Evolutionary conservation across 2,113 vertebrate genomes (phyloP).

Genomic region (Numida meleagris): DNA sequence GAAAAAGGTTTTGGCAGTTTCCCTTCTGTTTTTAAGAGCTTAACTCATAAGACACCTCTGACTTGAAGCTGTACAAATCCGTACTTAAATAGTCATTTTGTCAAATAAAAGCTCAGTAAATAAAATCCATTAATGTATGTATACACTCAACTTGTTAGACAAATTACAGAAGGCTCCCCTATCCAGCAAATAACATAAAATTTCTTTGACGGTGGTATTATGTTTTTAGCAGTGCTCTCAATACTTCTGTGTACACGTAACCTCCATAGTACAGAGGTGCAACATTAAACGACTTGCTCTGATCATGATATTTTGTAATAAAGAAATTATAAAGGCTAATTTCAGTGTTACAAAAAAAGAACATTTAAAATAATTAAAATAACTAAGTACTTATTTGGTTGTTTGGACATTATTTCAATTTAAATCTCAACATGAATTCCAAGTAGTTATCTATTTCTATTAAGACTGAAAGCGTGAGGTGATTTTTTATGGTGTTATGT

Average conservation of each 20-base stretch:
- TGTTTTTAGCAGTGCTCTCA: slow-evolving; percentile 4
- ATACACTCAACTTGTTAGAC: slow-evolving; percentile 11
- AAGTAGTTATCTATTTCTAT: slow-evolving; percentile 3
- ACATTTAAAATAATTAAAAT: not conserved
- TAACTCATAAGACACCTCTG: not conserved
- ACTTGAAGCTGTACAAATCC: slow-evolving; percentile 7
- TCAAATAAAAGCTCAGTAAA: slow-evolving; percentile 47
- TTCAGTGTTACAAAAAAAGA: not conserved
- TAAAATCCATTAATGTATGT: slow-evolving; percentile 35
- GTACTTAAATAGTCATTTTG: slow-evolving; percentile 30
- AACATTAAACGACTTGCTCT: not conserved
- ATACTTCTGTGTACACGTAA: not conserved
- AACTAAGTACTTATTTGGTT: not conserved
- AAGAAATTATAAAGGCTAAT: not conserved
- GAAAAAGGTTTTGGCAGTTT: not conserved
- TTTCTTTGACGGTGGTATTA: slow-evolving; percentile 1
- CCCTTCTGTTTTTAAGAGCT: slow-evolving; percentile 24
- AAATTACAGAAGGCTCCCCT: not conserved
- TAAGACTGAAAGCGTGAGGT: not conserved
- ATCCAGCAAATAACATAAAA: slow-evolving; percentile 34
- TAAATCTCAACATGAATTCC: not conserved
- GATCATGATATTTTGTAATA: not conserved
- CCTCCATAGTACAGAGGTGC: not conserved
- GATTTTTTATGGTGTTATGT: slow-evolving; percentile 7
- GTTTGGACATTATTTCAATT: not conserved